Percentiles rank a stretch among this genome's conserved stretches.
These are phyloP conservation scores for Neria commutata DNA, from an alignment of 2,888 invertebrate species.

Conservation along the genomic window DNA sequence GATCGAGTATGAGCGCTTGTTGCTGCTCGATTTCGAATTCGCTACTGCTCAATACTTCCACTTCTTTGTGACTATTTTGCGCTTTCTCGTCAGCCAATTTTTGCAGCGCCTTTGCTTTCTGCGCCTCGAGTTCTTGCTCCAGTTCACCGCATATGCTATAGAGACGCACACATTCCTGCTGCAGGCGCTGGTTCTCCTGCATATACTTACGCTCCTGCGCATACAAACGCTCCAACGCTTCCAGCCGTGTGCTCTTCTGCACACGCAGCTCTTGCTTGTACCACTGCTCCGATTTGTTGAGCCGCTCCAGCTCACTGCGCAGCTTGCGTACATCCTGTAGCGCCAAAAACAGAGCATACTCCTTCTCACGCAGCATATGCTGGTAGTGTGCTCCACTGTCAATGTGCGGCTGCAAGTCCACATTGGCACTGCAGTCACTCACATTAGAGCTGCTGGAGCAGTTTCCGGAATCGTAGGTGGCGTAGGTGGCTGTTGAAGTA, in stretches of 20 bases:
- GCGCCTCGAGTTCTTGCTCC: slow-evolving; percentile 39
- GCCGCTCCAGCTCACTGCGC: slow-evolving; percentile 55
- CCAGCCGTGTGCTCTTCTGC: slow-evolving; percentile 52
- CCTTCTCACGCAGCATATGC: slow-evolving; percentile 17
- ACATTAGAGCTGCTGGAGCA: slow-evolving; percentile 31
- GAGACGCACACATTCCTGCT: slow-evolving; percentile 50
- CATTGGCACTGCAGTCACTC: slow-evolving; percentile 17
- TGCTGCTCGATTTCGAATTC: slow-evolving; percentile 50
- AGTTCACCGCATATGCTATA: slow-evolving; percentile 46
- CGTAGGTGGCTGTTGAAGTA: too few relatives aligned
- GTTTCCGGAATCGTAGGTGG: slow-evolving; percentile 29
- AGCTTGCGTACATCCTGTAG: slow-evolving; percentile 50
- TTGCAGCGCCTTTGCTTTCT: slow-evolving; percentile 25
- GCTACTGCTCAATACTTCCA: neutral
- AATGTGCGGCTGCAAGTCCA: neutral
- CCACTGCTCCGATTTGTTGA: slow-evolving; percentile 58
- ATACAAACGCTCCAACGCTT: slow-evolving; percentile 56
- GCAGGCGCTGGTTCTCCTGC: slow-evolving; percentile 54
- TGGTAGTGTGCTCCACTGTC: neutral
- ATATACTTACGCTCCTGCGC: slow-evolving; percentile 57
- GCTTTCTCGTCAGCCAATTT: slow-evolving; percentile 2
- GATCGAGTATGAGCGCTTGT: slow-evolving; percentile 44
- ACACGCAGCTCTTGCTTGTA: slow-evolving; percentile 55
- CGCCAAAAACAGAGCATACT: slow-evolving; percentile 42
- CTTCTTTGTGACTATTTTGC: neutral